Evolutionary conservation across 1,140 invertebrate genomes (phyloP).

Genomic region (Dinoponera quadriceps): DNA sequence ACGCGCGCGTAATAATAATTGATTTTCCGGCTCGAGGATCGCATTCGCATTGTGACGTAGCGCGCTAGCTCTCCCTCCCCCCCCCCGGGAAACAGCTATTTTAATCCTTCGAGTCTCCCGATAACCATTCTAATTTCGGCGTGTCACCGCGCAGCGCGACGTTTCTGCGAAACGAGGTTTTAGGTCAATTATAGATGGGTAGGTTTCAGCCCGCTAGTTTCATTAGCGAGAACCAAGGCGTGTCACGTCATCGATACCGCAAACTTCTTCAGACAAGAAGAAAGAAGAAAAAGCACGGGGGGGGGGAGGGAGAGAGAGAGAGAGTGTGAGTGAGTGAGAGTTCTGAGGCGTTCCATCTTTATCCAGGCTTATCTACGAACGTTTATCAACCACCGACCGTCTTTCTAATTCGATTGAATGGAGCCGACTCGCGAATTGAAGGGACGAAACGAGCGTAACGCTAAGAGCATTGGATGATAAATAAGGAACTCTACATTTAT

Average conservation of each 20-base stretch:
- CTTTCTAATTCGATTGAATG: conserved; percentile 70
- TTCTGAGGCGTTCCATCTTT: conserved; percentile 37
- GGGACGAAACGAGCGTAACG: neutral
- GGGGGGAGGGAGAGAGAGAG: no score
- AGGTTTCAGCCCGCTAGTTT: conserved; percentile 34
- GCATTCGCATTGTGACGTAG: neutral
- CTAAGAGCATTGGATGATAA: conserved; percentile 83
- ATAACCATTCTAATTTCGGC: conserved; percentile 31
- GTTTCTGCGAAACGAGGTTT: conserved; percentile 22
- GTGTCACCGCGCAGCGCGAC: conserved; percentile 34
- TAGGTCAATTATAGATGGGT: conserved; percentile 30
- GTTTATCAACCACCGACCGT: conserved; percentile 27
- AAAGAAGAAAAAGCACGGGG: neutral
- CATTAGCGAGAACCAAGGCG: conserved; percentile 49
- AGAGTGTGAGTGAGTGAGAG: conserved; percentile 2
- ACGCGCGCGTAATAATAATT: conserved; percentile 43
- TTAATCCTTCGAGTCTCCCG: conserved; percentile 5
- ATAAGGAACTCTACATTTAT: conserved; percentile 78
- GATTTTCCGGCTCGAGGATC: conserved; percentile 3
- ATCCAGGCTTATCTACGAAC: conserved; percentile 37
- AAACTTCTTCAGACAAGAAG: conserved; percentile 8
- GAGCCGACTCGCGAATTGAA: conserved; percentile 10
- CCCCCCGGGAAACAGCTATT: conserved; percentile 20
- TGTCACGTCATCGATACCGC: conserved; percentile 50
- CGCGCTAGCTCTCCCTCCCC: no score